These are phyloP conservation scores for Greenwoodochromis staneri DNA, from an alignment of 2,113 vertebrate species.

Conservation along the genomic window DNA sequence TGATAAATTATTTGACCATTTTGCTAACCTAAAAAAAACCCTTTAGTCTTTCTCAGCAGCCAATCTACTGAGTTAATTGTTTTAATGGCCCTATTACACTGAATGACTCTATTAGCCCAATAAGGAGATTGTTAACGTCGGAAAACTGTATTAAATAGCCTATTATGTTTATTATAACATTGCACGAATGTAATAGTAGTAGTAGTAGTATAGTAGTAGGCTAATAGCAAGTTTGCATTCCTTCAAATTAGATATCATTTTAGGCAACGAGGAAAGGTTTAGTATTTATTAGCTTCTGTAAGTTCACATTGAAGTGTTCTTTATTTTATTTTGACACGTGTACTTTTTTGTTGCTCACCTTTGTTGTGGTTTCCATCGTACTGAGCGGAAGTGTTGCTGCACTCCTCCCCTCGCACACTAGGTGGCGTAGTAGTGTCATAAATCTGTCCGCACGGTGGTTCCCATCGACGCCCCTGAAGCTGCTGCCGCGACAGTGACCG, in stretches of 20 bases:
- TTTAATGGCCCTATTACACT: background rate
- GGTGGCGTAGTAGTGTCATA: slow-evolving; percentile 33
- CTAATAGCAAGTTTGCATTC: background rate
- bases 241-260: background rate
- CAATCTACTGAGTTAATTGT: background rate
- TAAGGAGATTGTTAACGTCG: background rate
- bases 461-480: slow-evolving; percentile 37
- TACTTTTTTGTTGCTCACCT: background rate
- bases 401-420: background rate
- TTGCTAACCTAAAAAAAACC: rapidly evolving
- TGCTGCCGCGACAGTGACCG: slow-evolving; percentile 14
- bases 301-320: background rate
- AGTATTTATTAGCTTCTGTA: background rate
- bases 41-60: background rate
- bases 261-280: background rate
- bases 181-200: background rate
- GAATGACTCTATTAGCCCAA: background rate
- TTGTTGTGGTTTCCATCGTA: background rate
- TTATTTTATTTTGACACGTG: background rate
- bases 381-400: background rate
- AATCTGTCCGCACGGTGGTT: background rate
- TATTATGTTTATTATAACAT: background rate
- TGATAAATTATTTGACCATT: background rate
- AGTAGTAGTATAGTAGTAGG: background rate
- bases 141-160: background rate